phyloP scores from a whole-genome alignment of 2,113 vertebrate species.

The Lethenteron reissneri region DNA sequence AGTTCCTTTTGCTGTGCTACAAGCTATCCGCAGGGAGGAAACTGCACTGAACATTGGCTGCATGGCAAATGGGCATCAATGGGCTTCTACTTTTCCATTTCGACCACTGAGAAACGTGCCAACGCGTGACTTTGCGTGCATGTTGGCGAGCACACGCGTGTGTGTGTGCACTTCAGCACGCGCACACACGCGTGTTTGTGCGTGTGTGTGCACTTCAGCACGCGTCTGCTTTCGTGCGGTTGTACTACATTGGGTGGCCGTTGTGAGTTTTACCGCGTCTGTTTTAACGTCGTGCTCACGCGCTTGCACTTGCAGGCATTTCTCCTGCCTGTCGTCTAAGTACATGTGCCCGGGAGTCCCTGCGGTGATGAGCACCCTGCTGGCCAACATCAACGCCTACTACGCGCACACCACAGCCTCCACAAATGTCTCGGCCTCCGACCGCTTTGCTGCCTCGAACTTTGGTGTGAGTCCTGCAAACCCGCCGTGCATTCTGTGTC shows the following conservation, averaged over 20 bases:
- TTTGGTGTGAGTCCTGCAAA: slow-evolving; percentile 53
- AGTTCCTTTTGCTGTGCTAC: too few species aligned
- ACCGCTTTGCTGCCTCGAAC: slow-evolving; percentile 86
- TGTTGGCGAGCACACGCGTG: background rate
- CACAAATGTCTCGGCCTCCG: slow-evolving; percentile 85
- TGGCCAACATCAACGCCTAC: slow-evolving; percentile 97
- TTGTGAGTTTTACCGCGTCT: background rate
- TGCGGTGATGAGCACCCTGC: slow-evolving; percentile 91
- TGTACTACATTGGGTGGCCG: background rate
- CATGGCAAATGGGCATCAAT: too few species aligned
- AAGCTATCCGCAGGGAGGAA: too few species aligned
- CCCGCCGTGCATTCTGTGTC: too few species aligned
- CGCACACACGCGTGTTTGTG: background rate
- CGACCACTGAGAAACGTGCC: too few species aligned
- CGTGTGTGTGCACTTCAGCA: background rate
- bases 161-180: background rate
- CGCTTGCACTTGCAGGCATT: slow-evolving; percentile 39
- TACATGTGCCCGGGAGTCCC: slow-evolving; percentile 97
- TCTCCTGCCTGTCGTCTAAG: slow-evolving; percentile 92
- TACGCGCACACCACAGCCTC: slow-evolving; percentile 92
- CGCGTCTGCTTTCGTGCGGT: background rate
- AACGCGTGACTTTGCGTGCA: too few species aligned
- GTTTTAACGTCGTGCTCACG: background rate
- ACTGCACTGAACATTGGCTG: too few species aligned
- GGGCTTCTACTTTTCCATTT: too few species aligned